Conservation (phyloP, 1,140 invertebrate genomes). For the Brachionus plicatilis region DNA sequence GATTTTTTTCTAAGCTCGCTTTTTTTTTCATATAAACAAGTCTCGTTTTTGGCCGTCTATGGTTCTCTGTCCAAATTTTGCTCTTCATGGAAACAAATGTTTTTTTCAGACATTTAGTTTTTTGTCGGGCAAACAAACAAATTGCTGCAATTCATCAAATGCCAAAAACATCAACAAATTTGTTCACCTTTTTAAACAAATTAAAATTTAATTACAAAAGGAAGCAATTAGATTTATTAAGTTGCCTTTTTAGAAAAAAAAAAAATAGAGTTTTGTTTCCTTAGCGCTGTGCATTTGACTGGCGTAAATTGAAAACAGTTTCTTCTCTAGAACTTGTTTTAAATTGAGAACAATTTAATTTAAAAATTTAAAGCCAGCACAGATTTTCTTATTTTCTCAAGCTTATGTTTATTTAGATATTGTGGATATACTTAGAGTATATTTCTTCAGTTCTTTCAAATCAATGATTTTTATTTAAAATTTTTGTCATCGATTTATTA, state of each 20-base stretch:
- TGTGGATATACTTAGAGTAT: background rate
- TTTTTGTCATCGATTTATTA: background rate
- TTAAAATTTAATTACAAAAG: background rate
- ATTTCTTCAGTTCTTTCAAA: background rate
- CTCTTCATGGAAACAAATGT: background rate
- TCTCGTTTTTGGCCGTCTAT: background rate
- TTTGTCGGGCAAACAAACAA: background rate
- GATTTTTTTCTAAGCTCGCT: background rate
- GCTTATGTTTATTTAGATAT: constrained; percentile 8
- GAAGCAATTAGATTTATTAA: background rate
- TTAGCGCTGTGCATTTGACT: background rate
- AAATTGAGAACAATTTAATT: background rate
- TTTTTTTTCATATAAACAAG: background rate
- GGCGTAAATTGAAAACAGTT: background rate
- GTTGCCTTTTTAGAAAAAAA: background rate
- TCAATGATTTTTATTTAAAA: background rate
- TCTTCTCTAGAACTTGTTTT: background rate
- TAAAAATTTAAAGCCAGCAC: background rate
- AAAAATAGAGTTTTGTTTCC: background rate
- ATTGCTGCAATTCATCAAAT: background rate
- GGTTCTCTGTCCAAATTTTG: background rate
- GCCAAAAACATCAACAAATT: background rate
- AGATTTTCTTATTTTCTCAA: background rate
- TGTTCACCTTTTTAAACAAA: background rate
- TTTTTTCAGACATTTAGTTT: background rate